Base-by-base conservation (phyloP, 2,113 vertebrate species). In the Hemicordylus capensis region DNA sequence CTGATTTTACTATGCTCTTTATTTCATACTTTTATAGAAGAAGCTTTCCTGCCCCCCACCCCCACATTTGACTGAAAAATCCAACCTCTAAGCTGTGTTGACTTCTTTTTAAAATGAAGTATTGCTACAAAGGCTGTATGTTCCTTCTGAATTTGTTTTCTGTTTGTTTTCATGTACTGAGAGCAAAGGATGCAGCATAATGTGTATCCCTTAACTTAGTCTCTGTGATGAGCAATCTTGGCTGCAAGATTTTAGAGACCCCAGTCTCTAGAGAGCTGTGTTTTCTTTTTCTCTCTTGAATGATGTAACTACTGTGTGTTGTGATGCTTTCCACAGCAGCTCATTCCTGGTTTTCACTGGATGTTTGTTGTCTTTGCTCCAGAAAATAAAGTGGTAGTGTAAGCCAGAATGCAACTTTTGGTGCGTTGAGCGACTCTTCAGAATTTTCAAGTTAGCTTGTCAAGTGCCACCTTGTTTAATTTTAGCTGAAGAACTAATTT, bases 401-500 rank as follows among this genome's bases (percentile, higher is more conserved):
- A 89, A 86, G 48, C 58, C 81, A 26, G 44, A 42, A 75, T 22
- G 73, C 80, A 70, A 64, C 20, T 92, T 24, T 83, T 74, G 70
- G 51, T 72, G 54, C n/a, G 15, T 51, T 73, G 66, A 70, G 42
- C 17, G 61, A 9, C 20, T 54, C 83, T 31, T n/a, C 83, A 1
- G n/a, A 76, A 76, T 20, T 1, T 54, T 22, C 2, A 48, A 73
- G 3, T 70, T 81, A 54, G 9, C 86, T 85, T 88, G 44, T 89
- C 20, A 67, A 77, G 83, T 80, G 76, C 8, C 85, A 87, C 8
- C 28, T 90, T 73, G 87, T 80, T 54, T 46, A 14, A 84, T 93
- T 78, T 54, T 39, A 19, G 11, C 1, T 67, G 22, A 73, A 59
- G 20, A 81, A 76, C 1, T 72, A 78, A 1, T 79, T 89, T 67